These are phyloP conservation scores for Anticlea derivata DNA, from an alignment of 2,888 invertebrate genomes.

Conservation along the genomic window DNA sequence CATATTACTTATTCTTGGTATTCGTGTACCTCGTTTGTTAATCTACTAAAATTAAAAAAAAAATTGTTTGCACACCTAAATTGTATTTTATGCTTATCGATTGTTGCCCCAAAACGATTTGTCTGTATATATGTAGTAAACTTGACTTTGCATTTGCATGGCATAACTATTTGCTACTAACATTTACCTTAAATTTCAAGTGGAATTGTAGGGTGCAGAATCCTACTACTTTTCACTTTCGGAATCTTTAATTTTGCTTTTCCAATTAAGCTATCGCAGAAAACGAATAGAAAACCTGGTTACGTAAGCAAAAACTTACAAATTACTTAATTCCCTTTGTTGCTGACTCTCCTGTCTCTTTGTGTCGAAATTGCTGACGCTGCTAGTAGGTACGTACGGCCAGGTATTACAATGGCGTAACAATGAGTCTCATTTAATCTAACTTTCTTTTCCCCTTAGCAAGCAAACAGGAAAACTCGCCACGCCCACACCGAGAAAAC, in stretches of 20 bases:
- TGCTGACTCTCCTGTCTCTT: constrained; percentile 28
- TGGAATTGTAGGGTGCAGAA: too few relatives aligned
- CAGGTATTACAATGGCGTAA: constrained; percentile 61
- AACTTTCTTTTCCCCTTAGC: constrained; percentile 70
- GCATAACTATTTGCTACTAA: too few relatives aligned
- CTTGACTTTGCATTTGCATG: too few relatives aligned
- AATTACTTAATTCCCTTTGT: constrained; percentile 32
- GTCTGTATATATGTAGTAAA: too few relatives aligned
- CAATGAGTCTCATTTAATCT: constrained; percentile 72
- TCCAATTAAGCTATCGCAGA: neutral
- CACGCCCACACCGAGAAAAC: constrained; percentile 70
- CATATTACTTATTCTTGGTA: too few relatives aligned
- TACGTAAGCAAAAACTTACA: constrained; percentile 29
- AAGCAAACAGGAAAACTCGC: constrained; percentile 64
- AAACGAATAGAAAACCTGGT: constrained; percentile 2
- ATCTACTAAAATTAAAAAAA: too few relatives aligned
- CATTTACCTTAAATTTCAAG: too few relatives aligned
- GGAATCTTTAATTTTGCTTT: neutral
- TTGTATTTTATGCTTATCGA: too few relatives aligned
- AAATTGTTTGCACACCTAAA: too few relatives aligned
- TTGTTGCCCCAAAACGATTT: too few relatives aligned
- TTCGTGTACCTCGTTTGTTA: too few relatives aligned
- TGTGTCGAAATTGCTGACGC: constrained; percentile 48
- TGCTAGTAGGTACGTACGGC: constrained; percentile 41
- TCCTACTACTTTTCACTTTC: too few relatives aligned